Conservation (phyloP, 2,888 invertebrate species). For the Eilema depressum region DNA sequence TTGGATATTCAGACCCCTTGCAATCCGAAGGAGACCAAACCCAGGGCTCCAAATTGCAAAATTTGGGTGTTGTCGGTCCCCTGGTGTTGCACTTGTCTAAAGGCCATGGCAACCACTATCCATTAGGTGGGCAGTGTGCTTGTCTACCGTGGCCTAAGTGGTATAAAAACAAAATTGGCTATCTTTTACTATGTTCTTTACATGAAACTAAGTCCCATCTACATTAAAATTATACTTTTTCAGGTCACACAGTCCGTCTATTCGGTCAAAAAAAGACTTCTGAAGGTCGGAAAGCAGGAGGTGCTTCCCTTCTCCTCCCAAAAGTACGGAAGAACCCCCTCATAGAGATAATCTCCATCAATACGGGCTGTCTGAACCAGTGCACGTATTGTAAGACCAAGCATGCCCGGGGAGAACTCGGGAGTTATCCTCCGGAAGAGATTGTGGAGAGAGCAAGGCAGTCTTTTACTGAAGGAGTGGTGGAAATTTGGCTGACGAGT, state of each 20-base stretch:
- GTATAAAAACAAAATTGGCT: too few relatives aligned
- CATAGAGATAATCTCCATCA: conserved; percentile 98
- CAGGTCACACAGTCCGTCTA: conserved; percentile 91
- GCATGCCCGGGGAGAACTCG: conserved; percentile 98
- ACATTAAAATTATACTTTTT: neutral
- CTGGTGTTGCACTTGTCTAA: too few relatives aligned
- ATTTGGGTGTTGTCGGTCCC: too few relatives aligned
- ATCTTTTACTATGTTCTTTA: too few relatives aligned
- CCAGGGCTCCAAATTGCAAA: too few relatives aligned
- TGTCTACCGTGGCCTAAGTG: too few relatives aligned
- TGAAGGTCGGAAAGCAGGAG: conserved; percentile 93
- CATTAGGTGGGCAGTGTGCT: too few relatives aligned
- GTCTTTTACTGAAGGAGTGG: conserved; percentile 96
- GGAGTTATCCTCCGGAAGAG: conserved; percentile 96
- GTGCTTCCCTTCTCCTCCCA: conserved; percentile 94
- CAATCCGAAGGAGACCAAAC: too few relatives aligned
- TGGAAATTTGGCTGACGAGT: conserved; percentile 98
- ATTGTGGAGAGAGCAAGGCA: conserved; percentile 95
- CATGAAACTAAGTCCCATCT: too few relatives aligned
- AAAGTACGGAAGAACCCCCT: conserved; percentile 98
- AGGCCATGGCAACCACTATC: too few relatives aligned
- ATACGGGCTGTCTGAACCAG: conserved; percentile 98
- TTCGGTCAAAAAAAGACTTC: conserved; percentile 93
- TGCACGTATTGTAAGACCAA: conserved; percentile 99
- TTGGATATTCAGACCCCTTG: too few relatives aligned